These are phyloP conservation scores for Lanius collurio DNA, from an alignment of 2,113 vertebrate species.

Conservation along the genomic window DNA sequence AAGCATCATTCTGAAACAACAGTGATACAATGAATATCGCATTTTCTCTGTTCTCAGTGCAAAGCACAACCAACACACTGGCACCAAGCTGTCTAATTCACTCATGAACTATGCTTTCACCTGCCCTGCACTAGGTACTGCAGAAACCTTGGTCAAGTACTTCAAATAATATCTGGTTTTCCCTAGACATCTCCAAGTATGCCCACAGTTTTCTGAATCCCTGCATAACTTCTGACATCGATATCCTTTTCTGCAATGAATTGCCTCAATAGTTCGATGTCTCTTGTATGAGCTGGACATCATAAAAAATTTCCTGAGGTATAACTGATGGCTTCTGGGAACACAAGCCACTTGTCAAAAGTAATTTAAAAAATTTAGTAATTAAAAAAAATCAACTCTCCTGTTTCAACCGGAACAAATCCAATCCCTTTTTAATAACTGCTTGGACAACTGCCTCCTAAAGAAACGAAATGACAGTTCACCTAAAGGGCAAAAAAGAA, in stretches of 20 bases:
- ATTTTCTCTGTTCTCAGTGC: neutral
- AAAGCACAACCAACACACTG: neutral
- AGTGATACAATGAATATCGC: neutral
- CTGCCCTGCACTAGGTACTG: neutral
- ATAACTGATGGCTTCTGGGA: neutral
- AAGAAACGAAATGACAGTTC: neutral
- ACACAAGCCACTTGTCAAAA: neutral
- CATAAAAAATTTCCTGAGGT: neutral
- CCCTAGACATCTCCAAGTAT: neutral
- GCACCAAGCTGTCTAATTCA: neutral
- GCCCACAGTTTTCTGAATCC: neutral
- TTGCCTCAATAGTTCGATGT: neutral
- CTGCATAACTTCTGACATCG: accelerated
- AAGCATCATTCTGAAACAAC: neutral
- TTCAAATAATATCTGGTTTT: neutral
- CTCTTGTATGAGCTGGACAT: neutral
- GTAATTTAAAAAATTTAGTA: neutral
- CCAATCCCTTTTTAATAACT: neutral
- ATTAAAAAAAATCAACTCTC: neutral
- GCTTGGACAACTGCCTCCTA: neutral
- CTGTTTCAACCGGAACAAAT: neutral
- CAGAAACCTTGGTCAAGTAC: neutral
- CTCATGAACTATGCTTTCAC: neutral
- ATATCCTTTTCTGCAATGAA: neutral
- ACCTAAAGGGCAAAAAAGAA: neutral